Base-by-base conservation (phyloP, 2,797 vertebrate genomes). In the Poeciliopsis turneri region DNA sequence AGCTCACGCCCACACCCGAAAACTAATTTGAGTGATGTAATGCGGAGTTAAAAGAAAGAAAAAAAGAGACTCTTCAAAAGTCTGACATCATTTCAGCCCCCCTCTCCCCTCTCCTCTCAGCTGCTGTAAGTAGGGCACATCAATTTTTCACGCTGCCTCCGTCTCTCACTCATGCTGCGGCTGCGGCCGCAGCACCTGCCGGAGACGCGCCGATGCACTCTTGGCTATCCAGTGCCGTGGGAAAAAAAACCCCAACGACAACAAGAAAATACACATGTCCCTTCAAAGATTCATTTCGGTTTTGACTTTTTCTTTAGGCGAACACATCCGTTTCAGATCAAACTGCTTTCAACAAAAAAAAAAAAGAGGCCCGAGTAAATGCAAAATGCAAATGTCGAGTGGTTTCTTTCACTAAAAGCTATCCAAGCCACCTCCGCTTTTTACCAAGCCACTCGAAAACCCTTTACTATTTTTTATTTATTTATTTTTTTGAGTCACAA, bases 101-200 rank as follows among this genome's bases (percentile, higher is more conserved):
- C 45, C 75, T 86, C 84, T 91, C 87, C 81, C 45, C 75, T 86
- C 84, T 91, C 87, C 74, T 84, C 87, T 91, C 91, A 90, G 90
- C 90, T 90, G 93, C 90, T 86, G 85, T 90, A 95, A 94, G 92
- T 94, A 94, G 94, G 92, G 77, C 92, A 92, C 91, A 94, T 95
- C 87, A 87, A 92, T 93, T 92, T 93, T 93, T 93, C 91, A 93
- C 90, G 87, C 89, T 72, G 85, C 84, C 84, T 87, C 81, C 86
- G 90, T 92, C 89, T 92, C 83, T 92, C 89, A 86, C 84, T 92
- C 87, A 77, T 82, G 79, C 84, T 84, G 78, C 73, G 83, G 79
- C 84, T 84, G 78, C 73, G 85, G 84, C 85, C 87, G 47, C n/a
- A 79, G 83, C 88, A 93, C 90, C 92, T 92, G 92, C 83, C 87